Base-by-base conservation (phyloP, 2,888 invertebrate genomes). In the Saturnia japonica region DNA sequence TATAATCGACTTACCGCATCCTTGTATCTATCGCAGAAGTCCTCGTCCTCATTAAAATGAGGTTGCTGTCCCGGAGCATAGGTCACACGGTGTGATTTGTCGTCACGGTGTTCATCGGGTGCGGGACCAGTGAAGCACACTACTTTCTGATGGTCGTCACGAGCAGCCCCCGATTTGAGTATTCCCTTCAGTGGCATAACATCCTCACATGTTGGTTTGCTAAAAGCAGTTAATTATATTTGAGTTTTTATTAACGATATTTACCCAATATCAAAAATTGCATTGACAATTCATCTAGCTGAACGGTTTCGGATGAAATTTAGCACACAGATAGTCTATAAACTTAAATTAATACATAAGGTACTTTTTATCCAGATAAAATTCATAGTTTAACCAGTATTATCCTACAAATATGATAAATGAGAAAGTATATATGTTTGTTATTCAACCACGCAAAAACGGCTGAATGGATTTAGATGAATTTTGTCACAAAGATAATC, bases 91-190 rank as follows among this genome's bases (percentile, higher is more conserved):
- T 75, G 73, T 2, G 75, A 66, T 19, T 74, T 73, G 0, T 73
- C 45, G n/a, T 82, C 82, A 0, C 85, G 80, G 57, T 86, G 87
- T 40, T 88, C 88, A 45, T 87, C 87, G 0, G 85, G 73, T n/a
- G 88, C 86, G 0, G 94, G 92, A 0, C 91, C 94, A 72, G 83
- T 93, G 85, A 94, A 94, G 85, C 93, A 94, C 22, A 94, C 93
- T 75, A 94, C 87, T 79, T 92, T 93, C 80, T 93, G 94, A 75
- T 93, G 91, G 74, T 93, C 94, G 28, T 92, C 93, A 16, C 85
- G 84, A 12, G 92, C 85, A 0, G 81, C 82, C 14, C 91, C 88
- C 0, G 94, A 89, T 76, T 91, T 93, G 9, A 94, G 83, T 57
- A 93, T 94, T 68, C 94, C 94, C 72, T 91, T 94, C 22, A 94